phyloP scores from a whole-genome alignment of 1,140 invertebrate species.

The Drosophila littoralis region DNA sequence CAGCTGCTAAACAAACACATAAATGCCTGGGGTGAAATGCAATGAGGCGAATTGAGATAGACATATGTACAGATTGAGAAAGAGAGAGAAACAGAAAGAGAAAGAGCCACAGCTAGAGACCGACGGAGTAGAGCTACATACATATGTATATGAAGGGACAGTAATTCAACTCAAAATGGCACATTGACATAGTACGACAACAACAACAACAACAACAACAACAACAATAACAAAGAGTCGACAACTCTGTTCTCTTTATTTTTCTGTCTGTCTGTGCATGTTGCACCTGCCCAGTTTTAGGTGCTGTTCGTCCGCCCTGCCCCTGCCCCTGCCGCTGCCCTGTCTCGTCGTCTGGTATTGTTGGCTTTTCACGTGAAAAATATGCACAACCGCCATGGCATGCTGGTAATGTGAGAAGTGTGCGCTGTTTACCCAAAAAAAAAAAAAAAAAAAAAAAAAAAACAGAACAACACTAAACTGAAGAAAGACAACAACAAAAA shows the following conservation, averaged over 20 bases:
- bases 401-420: constrained; percentile 41
- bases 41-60: constrained; percentile 9
- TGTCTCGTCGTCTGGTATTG: constrained; percentile 13
- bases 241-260: constrained; percentile 17
- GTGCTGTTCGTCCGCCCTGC: constrained; percentile 1
- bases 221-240: constrained; percentile 12
- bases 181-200: constrained; percentile 52
- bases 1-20: constrained; percentile 67
- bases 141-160: constrained; percentile 7
- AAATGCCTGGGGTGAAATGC: constrained; percentile 59
- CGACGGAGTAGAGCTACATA: neutral
- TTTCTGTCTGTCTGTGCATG: constrained; percentile 38
- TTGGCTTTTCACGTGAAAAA: constrained; percentile 57
- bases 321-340: constrained; percentile 4
- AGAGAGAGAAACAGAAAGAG: constrained; percentile 6
- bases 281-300: constrained; percentile 62
- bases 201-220: neutral
- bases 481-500: constrained; percentile 6
- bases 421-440: constrained; percentile 29
- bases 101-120: neutral
- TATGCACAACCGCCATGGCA: constrained; percentile 32
- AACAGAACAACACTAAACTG: neutral
- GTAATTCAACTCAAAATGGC: constrained; percentile 42
- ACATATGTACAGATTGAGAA: constrained; percentile 14
- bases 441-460: constrained; percentile 13